Conservation (phyloP, 1,140 invertebrate species). For the Paracyclopina nana region DNA sequence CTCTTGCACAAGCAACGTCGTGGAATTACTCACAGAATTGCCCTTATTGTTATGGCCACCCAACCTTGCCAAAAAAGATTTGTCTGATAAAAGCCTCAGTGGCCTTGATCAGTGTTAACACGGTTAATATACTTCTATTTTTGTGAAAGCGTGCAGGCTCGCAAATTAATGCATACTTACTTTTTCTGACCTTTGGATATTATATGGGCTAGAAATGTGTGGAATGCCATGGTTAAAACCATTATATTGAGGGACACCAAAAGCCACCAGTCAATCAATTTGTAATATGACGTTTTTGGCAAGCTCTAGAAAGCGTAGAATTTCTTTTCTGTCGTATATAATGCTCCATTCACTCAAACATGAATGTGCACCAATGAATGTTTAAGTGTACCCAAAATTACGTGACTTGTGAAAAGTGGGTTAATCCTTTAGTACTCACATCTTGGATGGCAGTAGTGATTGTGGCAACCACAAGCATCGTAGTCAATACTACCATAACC, state of each 20-base stretch:
- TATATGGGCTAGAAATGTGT: not conserved
- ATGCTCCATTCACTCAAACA: not conserved
- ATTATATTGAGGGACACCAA: not conserved
- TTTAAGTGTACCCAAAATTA: not conserved
- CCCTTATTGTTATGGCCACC: too few species aligned
- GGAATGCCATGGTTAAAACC: not conserved
- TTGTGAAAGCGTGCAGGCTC: too few species aligned
- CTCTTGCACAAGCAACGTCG: too few species aligned
- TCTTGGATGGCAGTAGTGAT: slow-evolving; percentile 9
- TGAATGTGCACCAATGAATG: not conserved
- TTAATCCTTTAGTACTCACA: not conserved
- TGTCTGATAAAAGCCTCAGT: too few species aligned
- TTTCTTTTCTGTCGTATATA: not conserved
- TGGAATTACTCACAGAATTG: too few species aligned
- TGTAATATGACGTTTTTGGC: slow-evolving; percentile 1
- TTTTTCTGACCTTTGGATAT: too few species aligned
- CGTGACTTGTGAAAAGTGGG: not conserved
- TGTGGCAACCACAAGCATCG: slow-evolving; percentile 12
- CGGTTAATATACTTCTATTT: too few species aligned
- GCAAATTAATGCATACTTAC: too few species aligned
- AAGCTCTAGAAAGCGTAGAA: not conserved
- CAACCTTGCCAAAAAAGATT: too few species aligned
- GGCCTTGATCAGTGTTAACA: too few species aligned
- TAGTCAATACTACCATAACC: slow-evolving; percentile 8
- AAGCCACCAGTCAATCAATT: slow-evolving; percentile 1